phyloP scores from a whole-genome alignment of 2,797 vertebrate species.

The Pipistrellus pygmaeus region DNA sequence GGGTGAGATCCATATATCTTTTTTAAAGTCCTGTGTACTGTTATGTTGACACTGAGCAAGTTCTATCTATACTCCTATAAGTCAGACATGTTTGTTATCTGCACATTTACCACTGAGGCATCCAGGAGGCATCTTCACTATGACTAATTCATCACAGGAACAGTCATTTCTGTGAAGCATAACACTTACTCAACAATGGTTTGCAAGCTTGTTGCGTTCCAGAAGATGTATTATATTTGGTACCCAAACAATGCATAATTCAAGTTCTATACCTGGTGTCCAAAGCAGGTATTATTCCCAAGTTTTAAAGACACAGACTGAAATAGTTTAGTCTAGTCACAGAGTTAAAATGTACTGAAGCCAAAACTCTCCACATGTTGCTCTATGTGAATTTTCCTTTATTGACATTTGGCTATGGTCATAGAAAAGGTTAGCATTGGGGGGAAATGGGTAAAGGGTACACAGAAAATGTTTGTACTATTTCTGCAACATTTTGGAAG shows the following conservation, averaged over 20 bases:
- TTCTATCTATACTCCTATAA: not conserved
- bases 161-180: not conserved
- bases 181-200: not conserved
- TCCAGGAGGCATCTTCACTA: not conserved
- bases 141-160: not conserved
- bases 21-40: not conserved
- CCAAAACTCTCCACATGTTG: not conserved
- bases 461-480: not conserved
- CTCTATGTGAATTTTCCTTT: not conserved
- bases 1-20: not conserved
- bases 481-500: not conserved
- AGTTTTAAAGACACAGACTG: not conserved
- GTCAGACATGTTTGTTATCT: not conserved
- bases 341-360: not conserved
- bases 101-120: too few relatives aligned
- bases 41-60: not conserved
- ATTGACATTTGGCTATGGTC: not conserved
- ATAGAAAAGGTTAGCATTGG: conserved; percentile 1
- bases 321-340: not conserved
- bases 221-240: not conserved
- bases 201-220: not conserved
- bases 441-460: not conserved
- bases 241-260: not conserved
- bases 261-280: not conserved
- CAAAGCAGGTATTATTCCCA: not conserved